Percentiles rank a stretch among this genome's conserved stretches.
Conservation (phyloP, 1,140 invertebrate genomes). For the Macrostomum lignano region DNA sequence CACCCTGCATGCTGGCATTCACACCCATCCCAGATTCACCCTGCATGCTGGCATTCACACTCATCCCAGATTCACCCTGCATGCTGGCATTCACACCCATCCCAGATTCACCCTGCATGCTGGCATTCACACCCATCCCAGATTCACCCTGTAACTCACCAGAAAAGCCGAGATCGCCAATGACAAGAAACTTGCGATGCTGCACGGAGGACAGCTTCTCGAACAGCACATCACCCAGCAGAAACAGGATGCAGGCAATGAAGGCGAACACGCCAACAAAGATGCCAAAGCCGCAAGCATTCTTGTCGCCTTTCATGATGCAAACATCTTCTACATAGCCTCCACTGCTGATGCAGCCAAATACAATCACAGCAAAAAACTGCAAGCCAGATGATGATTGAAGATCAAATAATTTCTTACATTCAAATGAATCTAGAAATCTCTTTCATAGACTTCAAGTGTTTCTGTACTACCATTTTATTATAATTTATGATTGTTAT, state of each 20-base stretch:
- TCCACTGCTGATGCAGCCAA: slow-evolving; percentile 64
- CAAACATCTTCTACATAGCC: slow-evolving; percentile 35
- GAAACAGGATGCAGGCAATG: slow-evolving; percentile 54
- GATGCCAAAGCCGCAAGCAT: slow-evolving; percentile 73
- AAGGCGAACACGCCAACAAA: slow-evolving; percentile 71
- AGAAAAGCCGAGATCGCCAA: slow-evolving; percentile 60
- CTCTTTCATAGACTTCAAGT: too few relatives aligned
- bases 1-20: too few relatives aligned
- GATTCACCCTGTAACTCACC: too few relatives aligned
- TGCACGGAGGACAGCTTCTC: slow-evolving; percentile 91
- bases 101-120: too few relatives aligned
- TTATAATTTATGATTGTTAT: too few relatives aligned
- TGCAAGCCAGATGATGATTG: slow-evolving; percentile 31
- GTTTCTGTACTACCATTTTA: too few relatives aligned
- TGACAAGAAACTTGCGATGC: slow-evolving; percentile 69
- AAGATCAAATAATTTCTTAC: slow-evolving; percentile 4
- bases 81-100: too few relatives aligned
- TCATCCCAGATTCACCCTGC: too few relatives aligned
- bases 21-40: too few relatives aligned
- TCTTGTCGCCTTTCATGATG: slow-evolving; percentile 57
- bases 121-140: too few relatives aligned
- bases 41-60: too few relatives aligned
- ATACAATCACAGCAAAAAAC: slow-evolving; percentile 81
- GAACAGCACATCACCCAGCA: slow-evolving; percentile 66
- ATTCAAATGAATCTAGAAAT: too few relatives aligned